Evolutionary conservation across 2,888 invertebrate species (phyloP), one percentile per base, ranked within the genome.

Genomic region (Patella depressa): DNA sequence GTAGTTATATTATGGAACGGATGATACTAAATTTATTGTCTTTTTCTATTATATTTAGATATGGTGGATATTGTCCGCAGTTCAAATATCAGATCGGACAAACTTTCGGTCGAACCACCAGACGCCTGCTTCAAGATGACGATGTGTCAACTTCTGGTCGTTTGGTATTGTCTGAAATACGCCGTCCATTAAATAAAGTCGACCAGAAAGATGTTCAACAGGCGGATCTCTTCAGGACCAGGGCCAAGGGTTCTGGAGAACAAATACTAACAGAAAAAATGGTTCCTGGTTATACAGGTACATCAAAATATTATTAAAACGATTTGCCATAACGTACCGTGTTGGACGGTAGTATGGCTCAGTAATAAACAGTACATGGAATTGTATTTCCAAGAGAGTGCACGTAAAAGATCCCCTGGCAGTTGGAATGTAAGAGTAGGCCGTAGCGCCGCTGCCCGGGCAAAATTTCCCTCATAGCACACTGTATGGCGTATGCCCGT

Each of bases 61-160:
- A 89, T 81, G 88, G 88, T 3, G 89, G 89, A 4, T 89, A 86
- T 65, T 89, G 89, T 82, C 89, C 89, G 3, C 89, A 89, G 78
- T 88, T 89, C 81, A 89, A 89, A 79, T 89, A 87, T 80, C 83
- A 86, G 76, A 87, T 88, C n/a, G 89, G 89, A 0, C 85, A 89
- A 72, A 89, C 89, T 3, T 89, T 88, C 75, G 89, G 89, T 9
- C 84, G 83, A 53, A 89, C 88, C 2, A 89, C 89, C 9, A 83
- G 83, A 19, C 80, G 79, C 19, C 82, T 89, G 45, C 80, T 89
- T 53, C 75, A 75, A 15, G 85, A 88, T 59, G 78, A 79, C 9
- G 79, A 82, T 9, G 87, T 88, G 9, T 86, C 88, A 15, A 87
- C 86, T 77, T 89, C 88, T 15, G 88, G 88, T 17, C 81, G 83